Evolutionary conservation across 2,797 vertebrate genomes (phyloP).

Genomic region (Xiphorhynchus erythropygius): DNA sequence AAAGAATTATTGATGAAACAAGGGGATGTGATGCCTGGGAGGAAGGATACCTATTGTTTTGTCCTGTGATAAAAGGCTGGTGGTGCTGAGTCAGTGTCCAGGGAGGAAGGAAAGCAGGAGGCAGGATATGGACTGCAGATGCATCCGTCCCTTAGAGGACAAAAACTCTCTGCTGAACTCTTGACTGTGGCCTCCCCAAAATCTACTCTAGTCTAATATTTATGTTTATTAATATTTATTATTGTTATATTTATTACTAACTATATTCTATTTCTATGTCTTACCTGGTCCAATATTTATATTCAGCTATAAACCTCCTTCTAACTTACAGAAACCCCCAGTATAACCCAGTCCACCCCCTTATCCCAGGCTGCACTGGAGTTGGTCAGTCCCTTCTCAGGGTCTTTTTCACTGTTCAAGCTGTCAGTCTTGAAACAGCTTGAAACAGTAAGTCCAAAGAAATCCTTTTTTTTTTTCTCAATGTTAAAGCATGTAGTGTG

Average conservation of each 20-base stretch:
- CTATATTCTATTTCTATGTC: neutral
- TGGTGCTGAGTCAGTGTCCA: slow-evolving; percentile 18
- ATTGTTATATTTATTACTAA: neutral
- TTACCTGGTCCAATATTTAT: neutral
- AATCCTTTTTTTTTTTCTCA: neutral
- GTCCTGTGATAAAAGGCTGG: neutral
- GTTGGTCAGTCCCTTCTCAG: rapidly evolving
- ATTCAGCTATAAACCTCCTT: neutral
- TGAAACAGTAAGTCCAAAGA: neutral
- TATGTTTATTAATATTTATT: neutral
- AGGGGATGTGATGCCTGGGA: neutral
- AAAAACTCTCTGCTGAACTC: neutral
- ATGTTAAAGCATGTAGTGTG: neutral
- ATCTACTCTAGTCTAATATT: neutral
- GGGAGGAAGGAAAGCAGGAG: slow-evolving; percentile 18
- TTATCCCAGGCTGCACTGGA: neutral
- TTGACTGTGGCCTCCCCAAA: rapidly evolving
- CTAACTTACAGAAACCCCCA: no score
- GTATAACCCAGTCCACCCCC: neutral
- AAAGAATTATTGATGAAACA: neutral
- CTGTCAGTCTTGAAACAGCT: neutral
- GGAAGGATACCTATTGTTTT: slow-evolving; percentile 26
- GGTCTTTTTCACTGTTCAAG: no score
- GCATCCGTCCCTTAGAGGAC: neutral
- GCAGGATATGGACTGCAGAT: neutral